Evolutionary conservation across 2,888 invertebrate species (phyloP), one percentile per base, ranked within the genome.

Genomic region (Lamellibrachia satsuma): DNA sequence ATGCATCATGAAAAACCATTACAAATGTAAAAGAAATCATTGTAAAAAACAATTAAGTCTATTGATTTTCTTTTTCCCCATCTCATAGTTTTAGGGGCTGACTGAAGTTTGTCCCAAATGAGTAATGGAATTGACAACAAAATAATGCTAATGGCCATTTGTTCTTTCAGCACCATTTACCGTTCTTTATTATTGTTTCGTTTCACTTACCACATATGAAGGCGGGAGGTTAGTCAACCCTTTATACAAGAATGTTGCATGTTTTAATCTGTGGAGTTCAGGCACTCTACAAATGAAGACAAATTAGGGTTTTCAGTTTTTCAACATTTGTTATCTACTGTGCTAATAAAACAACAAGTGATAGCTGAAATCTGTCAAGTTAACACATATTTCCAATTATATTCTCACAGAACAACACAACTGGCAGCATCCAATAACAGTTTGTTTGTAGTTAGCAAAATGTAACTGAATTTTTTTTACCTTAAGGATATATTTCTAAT

Each of bases 221-320:
- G 97, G 97, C 91, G 98, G 98, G 94, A 99, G 97, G 95, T 97
- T 97, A 91, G 97, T 97, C 52, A 99, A 96, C 95, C 98, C 98
- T 94, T 97, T 97, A 95, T 97, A 97, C 93, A 99, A 97, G 96
- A 97, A 97, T 94, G 97, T 96, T 94, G 97, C 97, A 96, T 98
- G 98, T 94, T 97, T 97, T 93, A 97, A 97, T 95, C 97, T 97
- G 92, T 97, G 97, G 55, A 98, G 96, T 93, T 97, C 96, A 1
- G 98, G 97, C 92, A 95, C 93, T 90, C 95, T 95, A 93, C 15
- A 93, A 92, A 52, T 52, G 60, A 91, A 90, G 92, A 27, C 52
- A 90, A 51, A 90, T n/a, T 27, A 11, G 60, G 22, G 22, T 75
- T 75, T 75, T 39, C n/a, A 22, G 6, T 22, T n/a, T 15, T 75